Evolutionary conservation across 2,888 invertebrate species (phyloP).

Genomic region (Lasioglossum marginatum): DNA sequence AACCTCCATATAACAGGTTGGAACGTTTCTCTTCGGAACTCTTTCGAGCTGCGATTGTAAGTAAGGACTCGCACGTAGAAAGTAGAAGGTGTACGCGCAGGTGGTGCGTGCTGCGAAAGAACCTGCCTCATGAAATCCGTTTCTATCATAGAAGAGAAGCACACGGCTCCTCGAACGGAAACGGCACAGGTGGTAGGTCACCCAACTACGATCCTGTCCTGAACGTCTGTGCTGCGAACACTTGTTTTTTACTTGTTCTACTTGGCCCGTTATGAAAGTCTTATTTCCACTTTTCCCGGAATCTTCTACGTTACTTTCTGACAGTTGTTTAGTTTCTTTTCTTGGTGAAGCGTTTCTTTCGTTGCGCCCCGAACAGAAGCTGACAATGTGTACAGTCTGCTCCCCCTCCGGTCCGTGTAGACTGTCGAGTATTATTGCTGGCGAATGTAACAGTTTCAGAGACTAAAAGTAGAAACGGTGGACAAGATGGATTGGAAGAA

Average conservation of each 20-base stretch:
- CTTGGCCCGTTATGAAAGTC: slow-evolving; percentile 58
- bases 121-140: slow-evolving; percentile 16
- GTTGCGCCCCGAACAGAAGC: background rate
- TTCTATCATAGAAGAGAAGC: slow-evolving; percentile 10
- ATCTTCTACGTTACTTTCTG: background rate
- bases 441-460: background rate
- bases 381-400: background rate
- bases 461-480: background rate
- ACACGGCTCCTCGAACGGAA: slow-evolving; percentile 14
- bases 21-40: background rate
- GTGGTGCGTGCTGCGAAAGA: background rate
- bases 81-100: background rate
- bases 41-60: background rate
- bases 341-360: background rate
- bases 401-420: too few species aligned
- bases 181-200: slow-evolving; percentile 48
- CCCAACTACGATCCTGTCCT: slow-evolving; percentile 47
- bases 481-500: background rate
- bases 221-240: slow-evolving; percentile 34
- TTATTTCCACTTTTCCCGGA: slow-evolving; percentile 35
- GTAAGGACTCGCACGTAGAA: background rate
- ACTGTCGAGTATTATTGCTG: background rate
- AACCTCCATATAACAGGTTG: background rate
- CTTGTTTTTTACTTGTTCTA: slow-evolving; percentile 50
- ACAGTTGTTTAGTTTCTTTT: slow-evolving; percentile 3